Percentiles rank a stretch among this genome's conserved stretches.
Conservation (phyloP, 2,113 vertebrate genomes). For the Hippopotamus amphibius region DNA sequence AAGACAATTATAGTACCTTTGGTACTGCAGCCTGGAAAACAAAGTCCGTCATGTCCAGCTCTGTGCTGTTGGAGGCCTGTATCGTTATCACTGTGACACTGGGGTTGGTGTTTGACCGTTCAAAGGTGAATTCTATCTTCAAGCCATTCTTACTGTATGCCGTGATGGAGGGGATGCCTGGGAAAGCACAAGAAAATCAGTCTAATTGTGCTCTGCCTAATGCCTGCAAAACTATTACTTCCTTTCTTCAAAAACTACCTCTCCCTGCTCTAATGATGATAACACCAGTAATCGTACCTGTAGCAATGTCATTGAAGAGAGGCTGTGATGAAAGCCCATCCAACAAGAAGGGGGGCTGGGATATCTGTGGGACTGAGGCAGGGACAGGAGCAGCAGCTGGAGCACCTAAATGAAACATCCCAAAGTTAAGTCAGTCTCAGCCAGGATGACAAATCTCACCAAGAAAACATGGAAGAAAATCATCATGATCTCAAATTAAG, state of each 20-base stretch:
- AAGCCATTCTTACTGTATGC: constrained; percentile 99
- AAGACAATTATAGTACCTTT: constrained; percentile 91
- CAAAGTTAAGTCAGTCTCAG: constrained; percentile 38
- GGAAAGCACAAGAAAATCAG: constrained; percentile 57
- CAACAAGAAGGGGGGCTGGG: constrained; percentile 94
- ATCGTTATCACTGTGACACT: constrained; percentile 98
- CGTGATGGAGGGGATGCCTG: constrained; percentile 97
- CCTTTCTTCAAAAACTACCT: constrained; percentile 31
- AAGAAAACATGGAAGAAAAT: constrained; percentile 52
- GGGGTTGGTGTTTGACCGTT: constrained; percentile 97
- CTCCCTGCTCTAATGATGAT: not conserved
- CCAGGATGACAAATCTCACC: constrained; percentile 23
- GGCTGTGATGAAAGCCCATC: constrained; percentile 95
- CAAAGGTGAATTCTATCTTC: constrained; percentile 99
- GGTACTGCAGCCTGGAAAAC: constrained; percentile 99
- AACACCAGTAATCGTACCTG: constrained; percentile 88
- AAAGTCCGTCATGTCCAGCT: constrained; percentile 98
- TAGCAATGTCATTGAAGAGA: constrained; percentile 95
- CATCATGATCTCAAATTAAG: constrained; percentile 2
- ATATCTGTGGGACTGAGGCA: constrained; percentile 89
- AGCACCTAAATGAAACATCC: constrained; percentile 82
- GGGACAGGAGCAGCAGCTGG: constrained; percentile 88
- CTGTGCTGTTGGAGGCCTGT: constrained; percentile 97
- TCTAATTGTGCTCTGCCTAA: not conserved
- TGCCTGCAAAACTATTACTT: not conserved